Evolutionary conservation across 2,888 invertebrate genomes (phyloP).

Genomic region (Ectemnius continuus): DNA sequence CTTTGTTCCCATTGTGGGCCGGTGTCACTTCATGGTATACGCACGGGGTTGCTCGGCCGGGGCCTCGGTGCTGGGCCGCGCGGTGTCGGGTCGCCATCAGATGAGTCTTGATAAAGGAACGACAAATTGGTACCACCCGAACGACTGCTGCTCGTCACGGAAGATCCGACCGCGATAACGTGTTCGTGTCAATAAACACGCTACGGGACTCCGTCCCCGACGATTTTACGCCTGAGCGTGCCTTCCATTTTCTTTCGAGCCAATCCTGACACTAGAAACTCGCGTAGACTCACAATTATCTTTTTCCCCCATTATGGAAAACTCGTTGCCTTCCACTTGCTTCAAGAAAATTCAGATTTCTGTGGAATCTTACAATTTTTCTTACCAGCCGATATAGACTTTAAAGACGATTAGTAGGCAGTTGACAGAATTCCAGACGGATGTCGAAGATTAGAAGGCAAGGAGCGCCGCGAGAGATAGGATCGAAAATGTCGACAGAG

Average conservation of each 20-base stretch:
- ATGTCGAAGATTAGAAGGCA: not conserved
- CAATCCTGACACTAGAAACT: not conserved
- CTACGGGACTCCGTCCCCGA: slow-evolving; percentile 47
- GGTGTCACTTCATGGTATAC: slow-evolving; percentile 74
- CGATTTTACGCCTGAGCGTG: slow-evolving; percentile 23
- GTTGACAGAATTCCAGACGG: not conserved
- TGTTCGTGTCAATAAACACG: slow-evolving; percentile 74
- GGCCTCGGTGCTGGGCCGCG: slow-evolving; percentile 66
- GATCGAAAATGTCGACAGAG: slow-evolving; percentile 26
- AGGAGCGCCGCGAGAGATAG: slow-evolving; percentile 6
- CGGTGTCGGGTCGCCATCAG: slow-evolving; percentile 77
- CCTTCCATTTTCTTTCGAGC: not conserved
- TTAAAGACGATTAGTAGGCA: too few relatives aligned
- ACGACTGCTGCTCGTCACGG: slow-evolving; percentile 71
- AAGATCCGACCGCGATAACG: slow-evolving; percentile 70
- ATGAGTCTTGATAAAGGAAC: slow-evolving; percentile 76
- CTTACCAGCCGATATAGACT: too few relatives aligned
- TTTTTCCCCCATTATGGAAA: not conserved
- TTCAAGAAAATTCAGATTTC: slow-evolving; percentile 32
- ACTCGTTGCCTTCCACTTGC: slow-evolving; percentile 32
- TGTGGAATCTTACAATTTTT: not conserved
- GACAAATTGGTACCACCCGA: slow-evolving; percentile 78
- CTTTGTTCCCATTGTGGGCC: slow-evolving; percentile 76
- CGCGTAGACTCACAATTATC: not conserved
- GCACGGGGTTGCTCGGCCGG: not conserved